Evolutionary conservation across 2,888 invertebrate species (phyloP).

Genomic region (Meloe dianella): DNA sequence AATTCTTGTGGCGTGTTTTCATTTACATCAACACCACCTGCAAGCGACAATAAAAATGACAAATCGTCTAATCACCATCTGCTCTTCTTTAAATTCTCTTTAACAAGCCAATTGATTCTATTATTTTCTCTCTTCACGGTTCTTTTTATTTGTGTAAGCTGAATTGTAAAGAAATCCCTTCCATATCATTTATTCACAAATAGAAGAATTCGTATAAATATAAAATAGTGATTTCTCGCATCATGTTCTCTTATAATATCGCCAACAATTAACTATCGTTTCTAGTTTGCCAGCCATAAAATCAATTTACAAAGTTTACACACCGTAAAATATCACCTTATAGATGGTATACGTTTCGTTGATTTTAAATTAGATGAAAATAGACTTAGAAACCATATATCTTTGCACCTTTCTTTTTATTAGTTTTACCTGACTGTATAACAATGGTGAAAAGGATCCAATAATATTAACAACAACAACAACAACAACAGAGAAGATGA

Average conservation of each 20-base stretch:
- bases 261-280: slow-evolving; percentile 1
- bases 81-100: slow-evolving; percentile 8
- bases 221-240: not conserved
- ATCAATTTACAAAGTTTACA: slow-evolving; percentile 48
- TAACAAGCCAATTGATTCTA: slow-evolving; percentile 2
- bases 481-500: slow-evolving; percentile 20
- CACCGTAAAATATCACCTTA: slow-evolving; percentile 47
- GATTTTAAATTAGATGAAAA: slow-evolving; percentile 36
- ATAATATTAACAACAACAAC: slow-evolving; percentile 31
- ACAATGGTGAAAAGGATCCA: not conserved
- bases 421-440: slow-evolving; percentile 38
- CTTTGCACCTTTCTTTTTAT: slow-evolving; percentile 31
- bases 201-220: not conserved
- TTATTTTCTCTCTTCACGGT: too few species aligned
- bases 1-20: slow-evolving; percentile 31
- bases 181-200: not conserved
- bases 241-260: not conserved
- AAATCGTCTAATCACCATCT: slow-evolving; percentile 31
- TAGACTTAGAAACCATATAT: slow-evolving; percentile 41
- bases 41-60: slow-evolving; percentile 33
- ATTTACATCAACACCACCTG: slow-evolving; percentile 32
- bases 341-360: slow-evolving; percentile 23
- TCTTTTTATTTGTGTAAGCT: not conserved
- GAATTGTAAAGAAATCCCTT: not conserved
- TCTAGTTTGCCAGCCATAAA: slow-evolving; percentile 36